phyloP scores from a whole-genome alignment of 2,888 invertebrate species.

The Aethes cnicana region DNA sequence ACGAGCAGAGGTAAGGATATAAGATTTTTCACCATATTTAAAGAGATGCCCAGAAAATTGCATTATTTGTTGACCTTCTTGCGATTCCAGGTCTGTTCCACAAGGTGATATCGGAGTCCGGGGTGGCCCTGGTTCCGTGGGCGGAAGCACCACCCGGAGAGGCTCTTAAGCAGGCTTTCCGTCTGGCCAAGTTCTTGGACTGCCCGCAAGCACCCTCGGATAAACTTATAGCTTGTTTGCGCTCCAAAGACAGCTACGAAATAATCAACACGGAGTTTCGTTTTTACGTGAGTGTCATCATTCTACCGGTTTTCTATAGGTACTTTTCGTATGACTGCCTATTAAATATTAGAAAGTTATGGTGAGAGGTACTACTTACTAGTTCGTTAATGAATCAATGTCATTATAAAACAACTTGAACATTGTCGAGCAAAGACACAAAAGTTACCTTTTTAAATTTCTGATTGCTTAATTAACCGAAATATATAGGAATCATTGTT shows the following conservation, averaged over 20 bases:
- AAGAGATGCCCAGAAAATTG: no score
- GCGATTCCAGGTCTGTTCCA: conserved; percentile 86
- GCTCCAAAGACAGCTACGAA: conserved; percentile 82
- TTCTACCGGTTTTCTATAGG: no score
- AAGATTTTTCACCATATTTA: background rate
- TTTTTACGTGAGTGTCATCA: conserved; percentile 84
- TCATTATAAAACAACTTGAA: no score
- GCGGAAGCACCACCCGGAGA: conserved; percentile 84
- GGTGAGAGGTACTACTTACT: conserved; percentile 4
- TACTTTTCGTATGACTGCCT: conserved; percentile 3
- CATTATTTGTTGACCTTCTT: no score
- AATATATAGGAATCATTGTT: no score
- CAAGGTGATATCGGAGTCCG: conserved; percentile 88
- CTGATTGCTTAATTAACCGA: no score
- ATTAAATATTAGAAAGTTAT: conserved; percentile 17
- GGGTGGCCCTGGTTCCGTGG: conserved; percentile 87
- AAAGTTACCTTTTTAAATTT: no score
- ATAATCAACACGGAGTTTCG: conserved; percentile 85
- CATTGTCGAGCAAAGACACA: no score
- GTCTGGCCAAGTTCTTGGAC: conserved; percentile 82
- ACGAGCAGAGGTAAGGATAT: conserved; percentile 71
- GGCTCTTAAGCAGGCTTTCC: conserved; percentile 81
- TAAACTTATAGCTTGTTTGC: conserved; percentile 84
- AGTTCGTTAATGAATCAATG: background rate
- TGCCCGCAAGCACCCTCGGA: conserved; percentile 81